Percentiles rank a stretch among this genome's conserved stretches.
Evolutionary conservation across 2,797 vertebrate species (phyloP).

Genomic region (Pitangus sulphuratus): DNA sequence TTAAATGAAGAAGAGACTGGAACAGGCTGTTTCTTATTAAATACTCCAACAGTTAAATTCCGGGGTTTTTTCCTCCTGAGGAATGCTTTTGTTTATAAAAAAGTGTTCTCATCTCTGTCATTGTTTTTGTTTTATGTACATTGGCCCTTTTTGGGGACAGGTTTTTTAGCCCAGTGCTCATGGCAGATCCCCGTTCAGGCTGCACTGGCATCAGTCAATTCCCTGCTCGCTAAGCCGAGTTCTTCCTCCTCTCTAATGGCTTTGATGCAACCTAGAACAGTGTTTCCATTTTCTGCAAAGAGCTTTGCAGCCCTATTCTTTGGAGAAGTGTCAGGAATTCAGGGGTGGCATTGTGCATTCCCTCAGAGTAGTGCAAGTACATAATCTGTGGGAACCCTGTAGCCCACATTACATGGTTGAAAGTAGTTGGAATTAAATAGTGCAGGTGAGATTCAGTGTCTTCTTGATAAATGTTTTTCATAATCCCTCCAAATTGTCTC

Average conservation of each 20-base stretch:
- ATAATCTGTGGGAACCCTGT: background rate
- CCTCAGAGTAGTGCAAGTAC: background rate
- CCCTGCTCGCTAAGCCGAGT: rapidly evolving
- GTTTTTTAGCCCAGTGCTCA: background rate
- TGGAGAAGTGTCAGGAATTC: background rate
- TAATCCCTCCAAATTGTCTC: background rate
- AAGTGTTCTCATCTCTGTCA: slow-evolving; percentile 2
- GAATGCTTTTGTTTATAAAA: slow-evolving; percentile 42
- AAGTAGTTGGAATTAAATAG: background rate
- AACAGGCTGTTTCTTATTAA: slow-evolving; percentile 49
- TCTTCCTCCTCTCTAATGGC: background rate
- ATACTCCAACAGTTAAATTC: slow-evolving; percentile 16
- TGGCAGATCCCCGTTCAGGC: background rate
- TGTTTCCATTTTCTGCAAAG: background rate
- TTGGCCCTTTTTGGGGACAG: background rate
- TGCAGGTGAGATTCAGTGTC: background rate
- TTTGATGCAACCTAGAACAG: background rate
- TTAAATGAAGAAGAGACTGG: slow-evolving; percentile 44
- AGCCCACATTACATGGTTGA: rapidly evolving
- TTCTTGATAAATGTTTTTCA: background rate
- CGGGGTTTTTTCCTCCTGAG: background rate
- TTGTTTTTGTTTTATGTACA: slow-evolving; percentile 13
- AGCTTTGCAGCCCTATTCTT: background rate
- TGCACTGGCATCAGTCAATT: background rate
- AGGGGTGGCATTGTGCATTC: background rate